A percentile compares a stretch with the other conserved stretches of the same genome.
phyloP scores from a whole-genome alignment of 2,888 invertebrate genomes.

The Phoenoteleia sp. region DNA sequence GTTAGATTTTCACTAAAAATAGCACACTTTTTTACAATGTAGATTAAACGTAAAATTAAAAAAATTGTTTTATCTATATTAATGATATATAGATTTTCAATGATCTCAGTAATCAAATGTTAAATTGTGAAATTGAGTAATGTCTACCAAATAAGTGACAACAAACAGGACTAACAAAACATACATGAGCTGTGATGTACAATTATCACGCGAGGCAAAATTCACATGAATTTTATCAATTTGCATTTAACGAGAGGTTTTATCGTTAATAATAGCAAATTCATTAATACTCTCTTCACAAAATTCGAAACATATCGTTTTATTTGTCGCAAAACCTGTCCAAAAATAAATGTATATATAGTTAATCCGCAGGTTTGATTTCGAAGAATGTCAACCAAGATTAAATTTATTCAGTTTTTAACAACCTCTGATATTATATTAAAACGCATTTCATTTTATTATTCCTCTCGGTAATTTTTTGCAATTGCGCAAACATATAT shows the following conservation, averaged over 20 bases:
- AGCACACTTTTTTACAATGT: no score
- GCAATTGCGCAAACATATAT: no score
- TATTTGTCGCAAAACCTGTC: not conserved
- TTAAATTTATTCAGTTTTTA: not conserved
- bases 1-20: no score
- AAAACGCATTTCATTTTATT: not conserved
- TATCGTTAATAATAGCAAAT: not conserved
- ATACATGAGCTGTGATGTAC: not conserved
- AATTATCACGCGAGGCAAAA: not conserved
- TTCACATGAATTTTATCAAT: not conserved
- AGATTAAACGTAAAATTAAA: no score
- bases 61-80: no score
- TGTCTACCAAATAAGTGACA: not conserved
- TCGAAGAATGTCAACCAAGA: not conserved
- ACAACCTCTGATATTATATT: not conserved
- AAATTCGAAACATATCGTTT: not conserved
- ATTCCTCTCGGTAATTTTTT: no score
- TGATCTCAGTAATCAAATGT: not conserved
- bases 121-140: not conserved
- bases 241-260: not conserved
- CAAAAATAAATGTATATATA: not conserved
- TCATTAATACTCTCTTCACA: not conserved
- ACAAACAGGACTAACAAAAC: not conserved
- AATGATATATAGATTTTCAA: not conserved
- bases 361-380: not conserved